A percentile compares a stretch with the other conserved stretches of the same genome.
Evolutionary conservation across 2,888 invertebrate species (phyloP).

Genomic region (Frankliniella fusca): DNA sequence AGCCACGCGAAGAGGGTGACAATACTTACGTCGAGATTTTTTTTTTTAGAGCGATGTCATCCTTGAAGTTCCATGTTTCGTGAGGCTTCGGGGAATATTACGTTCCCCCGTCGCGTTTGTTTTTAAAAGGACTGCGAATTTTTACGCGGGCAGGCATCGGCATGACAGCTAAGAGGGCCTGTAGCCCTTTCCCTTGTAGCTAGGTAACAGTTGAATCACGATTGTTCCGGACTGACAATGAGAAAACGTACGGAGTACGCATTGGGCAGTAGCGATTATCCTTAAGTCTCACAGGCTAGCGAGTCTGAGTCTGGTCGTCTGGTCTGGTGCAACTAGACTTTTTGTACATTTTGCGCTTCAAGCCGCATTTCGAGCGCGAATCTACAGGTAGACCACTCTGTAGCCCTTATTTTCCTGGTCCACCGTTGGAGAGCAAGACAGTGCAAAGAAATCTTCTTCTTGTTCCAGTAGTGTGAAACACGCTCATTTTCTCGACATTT

Average conservation of each 20-base stretch:
- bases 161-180: neutral
- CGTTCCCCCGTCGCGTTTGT: neutral
- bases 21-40: neutral
- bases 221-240: neutral
- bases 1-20: neutral
- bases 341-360: too few relatives aligned
- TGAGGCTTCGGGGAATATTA: neutral
- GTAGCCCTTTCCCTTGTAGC: neutral
- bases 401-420: too few relatives aligned
- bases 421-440: too few relatives aligned
- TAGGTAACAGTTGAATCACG: neutral
- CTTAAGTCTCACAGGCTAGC: too few relatives aligned
- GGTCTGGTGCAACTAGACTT: too few relatives aligned
- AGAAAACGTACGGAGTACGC: neutral
- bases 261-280: too few relatives aligned
- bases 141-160: neutral
- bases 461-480: too few relatives aligned
- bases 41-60: neutral
- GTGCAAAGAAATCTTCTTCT: too few relatives aligned
- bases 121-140: neutral
- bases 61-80: neutral
- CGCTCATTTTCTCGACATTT: too few relatives aligned
- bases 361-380: too few relatives aligned
- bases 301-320: too few relatives aligned
- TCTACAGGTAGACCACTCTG: too few relatives aligned